These are phyloP conservation scores for Lepidocyrtoides sp. DNA, from an alignment of 2,888 invertebrate species.

Conservation along the genomic window DNA sequence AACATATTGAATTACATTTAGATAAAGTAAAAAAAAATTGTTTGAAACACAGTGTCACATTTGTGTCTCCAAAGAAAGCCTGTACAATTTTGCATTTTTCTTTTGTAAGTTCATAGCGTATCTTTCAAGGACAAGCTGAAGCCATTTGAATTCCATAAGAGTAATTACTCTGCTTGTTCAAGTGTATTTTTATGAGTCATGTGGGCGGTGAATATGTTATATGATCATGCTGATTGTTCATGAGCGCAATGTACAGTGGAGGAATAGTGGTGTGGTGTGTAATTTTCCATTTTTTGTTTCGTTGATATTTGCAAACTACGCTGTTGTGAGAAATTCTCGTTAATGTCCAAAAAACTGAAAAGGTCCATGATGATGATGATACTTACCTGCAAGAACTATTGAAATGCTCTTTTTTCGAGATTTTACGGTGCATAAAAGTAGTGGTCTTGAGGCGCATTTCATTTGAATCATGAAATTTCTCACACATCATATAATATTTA, in stretches of 20 bases:
- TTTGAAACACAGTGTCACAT: not conserved
- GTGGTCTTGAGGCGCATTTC: not conserved
- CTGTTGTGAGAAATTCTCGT: not conserved
- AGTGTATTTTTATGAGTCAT: not conserved
- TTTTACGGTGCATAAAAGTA: too few species aligned
- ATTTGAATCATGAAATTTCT: not conserved
- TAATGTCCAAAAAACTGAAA: too few species aligned
- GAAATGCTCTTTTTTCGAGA: not conserved
- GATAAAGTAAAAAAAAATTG: too few species aligned
- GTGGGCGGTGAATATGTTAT: conserved; percentile 27
- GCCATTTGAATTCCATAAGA: not conserved
- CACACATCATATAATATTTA: not conserved
- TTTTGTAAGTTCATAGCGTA: not conserved
- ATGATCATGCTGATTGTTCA: conserved; percentile 16
- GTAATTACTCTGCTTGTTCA: conserved; percentile 21
- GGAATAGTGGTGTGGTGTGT: not conserved
- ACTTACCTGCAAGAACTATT: too few species aligned
- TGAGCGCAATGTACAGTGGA: not conserved
- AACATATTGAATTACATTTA: too few species aligned
- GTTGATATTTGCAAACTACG: not conserved
- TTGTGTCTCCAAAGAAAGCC: not conserved
- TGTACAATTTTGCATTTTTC: not conserved
- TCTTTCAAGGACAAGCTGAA: conserved; percentile 55
- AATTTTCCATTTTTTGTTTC: not conserved
- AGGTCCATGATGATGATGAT: too few species aligned